These are phyloP conservation scores for Actinernus sp. DNA, from an alignment of 92 coral and sea anemone genomes.

Conservation along the genomic window DNA sequence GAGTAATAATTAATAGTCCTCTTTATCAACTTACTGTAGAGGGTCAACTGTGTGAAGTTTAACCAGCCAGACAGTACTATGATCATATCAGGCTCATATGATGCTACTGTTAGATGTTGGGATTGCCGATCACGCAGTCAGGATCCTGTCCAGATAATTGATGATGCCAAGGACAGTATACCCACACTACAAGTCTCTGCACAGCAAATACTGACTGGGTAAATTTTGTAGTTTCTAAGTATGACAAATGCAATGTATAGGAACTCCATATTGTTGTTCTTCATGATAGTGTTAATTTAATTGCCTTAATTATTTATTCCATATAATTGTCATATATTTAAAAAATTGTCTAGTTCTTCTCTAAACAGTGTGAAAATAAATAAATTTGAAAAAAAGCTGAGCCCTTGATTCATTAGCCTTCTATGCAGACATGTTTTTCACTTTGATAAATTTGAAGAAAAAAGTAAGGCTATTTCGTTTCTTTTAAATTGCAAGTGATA, in stretches of 20 bases:
- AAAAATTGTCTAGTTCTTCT: too few relatives aligned
- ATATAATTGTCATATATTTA: too few relatives aligned
- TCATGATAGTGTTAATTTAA: too few relatives aligned
- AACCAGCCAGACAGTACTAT: conserved; percentile 95
- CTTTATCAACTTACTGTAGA: conserved; percentile 64
- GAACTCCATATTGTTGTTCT: not conserved
- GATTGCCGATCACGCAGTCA: conserved; percentile 90
- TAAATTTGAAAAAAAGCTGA: too few relatives aligned
- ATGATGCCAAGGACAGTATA: conserved; percentile 96
- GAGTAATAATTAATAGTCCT: too few relatives aligned
- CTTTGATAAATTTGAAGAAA: too few relatives aligned
- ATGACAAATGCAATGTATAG: not conserved
- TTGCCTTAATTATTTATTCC: too few relatives aligned
- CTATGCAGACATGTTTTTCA: too few relatives aligned
- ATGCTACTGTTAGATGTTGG: conserved; percentile 93
- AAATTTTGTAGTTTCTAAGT: not conserved
- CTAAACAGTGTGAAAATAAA: too few relatives aligned
- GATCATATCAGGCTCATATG: conserved; percentile 96
- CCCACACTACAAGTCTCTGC: conserved; percentile 80
- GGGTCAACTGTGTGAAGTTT: conserved; percentile 90
- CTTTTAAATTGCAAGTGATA: too few relatives aligned
- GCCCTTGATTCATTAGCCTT: too few relatives aligned
- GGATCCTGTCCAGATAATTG: conserved; percentile 94
- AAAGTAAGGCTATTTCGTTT: too few relatives aligned
- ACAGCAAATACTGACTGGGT: conserved; percentile 94